A percentile compares a stretch with the other conserved stretches of the same genome.
phyloP scores from a whole-genome alignment of 2,113 vertebrate genomes.

The Paraplagusia blochii region DNA sequence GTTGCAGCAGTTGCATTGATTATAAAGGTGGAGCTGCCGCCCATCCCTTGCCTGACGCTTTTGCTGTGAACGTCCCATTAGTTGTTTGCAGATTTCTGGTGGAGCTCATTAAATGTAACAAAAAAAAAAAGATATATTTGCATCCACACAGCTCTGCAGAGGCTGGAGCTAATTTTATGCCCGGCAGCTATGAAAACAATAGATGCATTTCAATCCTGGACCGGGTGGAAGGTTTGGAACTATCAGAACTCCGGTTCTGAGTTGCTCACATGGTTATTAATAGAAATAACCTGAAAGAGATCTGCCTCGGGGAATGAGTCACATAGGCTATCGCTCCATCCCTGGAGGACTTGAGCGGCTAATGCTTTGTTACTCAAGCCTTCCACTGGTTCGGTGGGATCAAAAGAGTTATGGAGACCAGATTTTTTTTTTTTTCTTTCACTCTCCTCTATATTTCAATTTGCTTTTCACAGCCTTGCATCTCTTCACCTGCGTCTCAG shows the following conservation, averaged over 20 bases:
- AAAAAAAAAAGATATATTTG: too few relatives aligned
- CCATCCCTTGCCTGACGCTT: too few relatives aligned
- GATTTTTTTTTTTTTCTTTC: constrained; percentile 11
- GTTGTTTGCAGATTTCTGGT: too few relatives aligned
- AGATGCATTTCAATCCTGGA: constrained; percentile 32
- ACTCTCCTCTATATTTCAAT: not conserved
- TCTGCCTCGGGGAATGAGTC: constrained; percentile 62
- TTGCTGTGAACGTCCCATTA: too few relatives aligned
- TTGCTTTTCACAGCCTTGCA: constrained; percentile 33
- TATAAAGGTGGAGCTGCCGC: too few relatives aligned
- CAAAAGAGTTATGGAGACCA: constrained; percentile 31
- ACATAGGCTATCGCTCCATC: constrained; percentile 46
- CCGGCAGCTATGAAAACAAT: constrained; percentile 9
- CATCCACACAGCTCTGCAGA: constrained; percentile 11
- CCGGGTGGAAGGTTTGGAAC: constrained; percentile 40
- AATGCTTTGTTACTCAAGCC: constrained; percentile 52
- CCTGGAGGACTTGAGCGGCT: constrained; percentile 54
- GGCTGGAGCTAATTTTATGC: constrained; percentile 1
- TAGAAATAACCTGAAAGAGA: constrained; percentile 58
- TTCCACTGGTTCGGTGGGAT: constrained; percentile 47
- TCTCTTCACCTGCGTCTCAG: constrained; percentile 41
- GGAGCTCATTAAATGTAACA: too few relatives aligned
- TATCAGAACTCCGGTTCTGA: constrained; percentile 52
- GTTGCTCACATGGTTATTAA: constrained; percentile 61
- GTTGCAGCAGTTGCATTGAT: too few relatives aligned